Evolutionary conservation across 2,888 invertebrate genomes (phyloP).

Genomic region (Scrobipalpa costella): DNA sequence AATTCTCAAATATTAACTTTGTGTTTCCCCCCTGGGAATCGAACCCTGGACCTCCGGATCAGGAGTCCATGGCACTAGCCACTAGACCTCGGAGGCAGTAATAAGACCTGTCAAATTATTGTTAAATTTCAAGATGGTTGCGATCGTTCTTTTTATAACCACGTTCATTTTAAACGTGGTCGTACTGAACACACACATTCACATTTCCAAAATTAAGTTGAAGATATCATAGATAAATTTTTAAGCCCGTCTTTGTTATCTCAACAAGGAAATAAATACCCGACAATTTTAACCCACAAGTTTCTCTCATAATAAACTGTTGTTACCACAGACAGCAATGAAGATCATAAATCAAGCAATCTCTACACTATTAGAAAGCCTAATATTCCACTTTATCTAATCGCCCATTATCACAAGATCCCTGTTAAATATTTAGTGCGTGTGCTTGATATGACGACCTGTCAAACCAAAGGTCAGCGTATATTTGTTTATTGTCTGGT

Average conservation of each 20-base stretch:
- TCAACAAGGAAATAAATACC: neutral
- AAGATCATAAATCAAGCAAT: neutral
- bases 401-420: neutral
- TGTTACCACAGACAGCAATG: neutral
- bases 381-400: neutral
- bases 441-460: neutral
- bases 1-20: too few species aligned
- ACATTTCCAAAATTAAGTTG: too few species aligned
- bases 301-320: neutral
- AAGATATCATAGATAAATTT: too few species aligned
- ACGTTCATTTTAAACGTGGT: too few species aligned
- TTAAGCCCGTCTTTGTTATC: neutral
- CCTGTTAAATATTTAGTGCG: neutral
- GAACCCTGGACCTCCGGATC: too few species aligned
- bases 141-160: too few species aligned
- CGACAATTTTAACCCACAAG: neutral
- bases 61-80: too few species aligned
- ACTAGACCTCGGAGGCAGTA: too few species aligned
- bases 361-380: slow-evolving; percentile 1
- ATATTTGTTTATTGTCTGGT: slow-evolving; percentile 21
- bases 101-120: too few species aligned
- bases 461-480: slow-evolving; percentile 14
- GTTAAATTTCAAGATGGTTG: too few species aligned
- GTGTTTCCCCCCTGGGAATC: too few species aligned
- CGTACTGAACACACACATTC: too few species aligned